These are phyloP conservation scores for Nerophis lumbriciformis DNA, from an alignment of 2,113 vertebrate genomes.

Conservation along the genomic window DNA sequence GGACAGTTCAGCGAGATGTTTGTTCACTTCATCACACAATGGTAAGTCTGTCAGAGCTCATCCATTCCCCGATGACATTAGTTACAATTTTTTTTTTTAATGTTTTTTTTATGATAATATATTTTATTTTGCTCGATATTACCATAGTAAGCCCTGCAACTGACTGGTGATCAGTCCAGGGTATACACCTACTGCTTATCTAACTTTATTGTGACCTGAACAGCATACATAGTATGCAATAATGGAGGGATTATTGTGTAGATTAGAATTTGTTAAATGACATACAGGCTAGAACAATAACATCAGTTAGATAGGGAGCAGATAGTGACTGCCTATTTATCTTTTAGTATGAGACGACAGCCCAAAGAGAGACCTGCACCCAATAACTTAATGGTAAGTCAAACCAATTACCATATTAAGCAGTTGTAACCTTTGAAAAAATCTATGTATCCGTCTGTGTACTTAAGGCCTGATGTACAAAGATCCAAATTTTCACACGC, in stretches of 20 bases:
- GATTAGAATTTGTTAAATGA: background rate
- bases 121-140: background rate
- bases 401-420: conserved; percentile 36
- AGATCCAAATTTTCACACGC: too few relatives aligned
- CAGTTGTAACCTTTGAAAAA: conserved; percentile 29
- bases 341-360: conserved; percentile 85
- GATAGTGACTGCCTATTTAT: conserved; percentile 30
- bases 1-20: conserved; percentile 95
- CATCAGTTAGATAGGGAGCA: background rate
- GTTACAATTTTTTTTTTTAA: background rate
- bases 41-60: conserved; percentile 75
- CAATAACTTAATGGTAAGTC: conserved; percentile 94
- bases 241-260: background rate
- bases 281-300: conserved; percentile 19
- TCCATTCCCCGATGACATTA: background rate
- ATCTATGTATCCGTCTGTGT: conserved; percentile 31
- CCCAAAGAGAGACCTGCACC: conserved; percentile 94
- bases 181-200: too few relatives aligned
- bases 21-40: conserved; percentile 98
- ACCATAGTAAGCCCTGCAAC: background rate
- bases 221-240: background rate
- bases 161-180: too few relatives aligned
- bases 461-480: background rate
- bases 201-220: background rate
- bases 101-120: background rate